These are phyloP conservation scores for Eucera pruinosa DNA, from an alignment of 2,888 invertebrate genomes.

Conservation along the genomic window DNA sequence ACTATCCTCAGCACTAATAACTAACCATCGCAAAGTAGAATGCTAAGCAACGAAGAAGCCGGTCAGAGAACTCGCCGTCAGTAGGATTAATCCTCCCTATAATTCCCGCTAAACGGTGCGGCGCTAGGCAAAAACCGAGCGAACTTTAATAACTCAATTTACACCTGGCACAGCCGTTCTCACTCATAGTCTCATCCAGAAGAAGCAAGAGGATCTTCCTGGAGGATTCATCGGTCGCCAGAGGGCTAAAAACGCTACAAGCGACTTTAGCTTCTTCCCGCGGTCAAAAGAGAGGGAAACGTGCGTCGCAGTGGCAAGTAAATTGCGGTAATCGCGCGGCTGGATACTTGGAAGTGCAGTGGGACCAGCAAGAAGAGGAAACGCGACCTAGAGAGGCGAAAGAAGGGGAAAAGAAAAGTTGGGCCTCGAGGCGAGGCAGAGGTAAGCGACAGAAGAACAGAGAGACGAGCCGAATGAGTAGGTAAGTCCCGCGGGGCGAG, in stretches of 20 bases:
- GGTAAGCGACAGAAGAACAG: slow-evolving; percentile 17
- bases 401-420: slow-evolving; percentile 43
- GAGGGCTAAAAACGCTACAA: slow-evolving; percentile 18
- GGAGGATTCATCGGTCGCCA: not conserved
- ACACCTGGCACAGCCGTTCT: slow-evolving; percentile 31
- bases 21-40: not conserved
- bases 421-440: slow-evolving; percentile 39
- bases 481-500: slow-evolving; percentile 37
- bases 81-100: slow-evolving; percentile 27
- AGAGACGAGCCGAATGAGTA: slow-evolving; percentile 41
- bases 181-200: not conserved
- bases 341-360: slow-evolving; percentile 54
- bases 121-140: slow-evolving; percentile 17
- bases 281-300: slow-evolving; percentile 14
- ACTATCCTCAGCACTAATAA: not conserved
- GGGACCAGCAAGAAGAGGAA: slow-evolving; percentile 45
- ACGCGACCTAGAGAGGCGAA: slow-evolving; percentile 33
- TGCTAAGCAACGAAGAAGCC: not conserved
- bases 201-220: not conserved
- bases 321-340: slow-evolving; percentile 66
- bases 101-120: slow-evolving; percentile 25
- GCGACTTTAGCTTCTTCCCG: slow-evolving; percentile 1
- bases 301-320: slow-evolving; percentile 55
- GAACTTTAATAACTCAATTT: slow-evolving; percentile 58
- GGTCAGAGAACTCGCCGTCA: slow-evolving; percentile 6